phyloP scores from a whole-genome alignment of 53 echinoderm and acorn worm species.

The Glandiceps talaboti region DNA sequence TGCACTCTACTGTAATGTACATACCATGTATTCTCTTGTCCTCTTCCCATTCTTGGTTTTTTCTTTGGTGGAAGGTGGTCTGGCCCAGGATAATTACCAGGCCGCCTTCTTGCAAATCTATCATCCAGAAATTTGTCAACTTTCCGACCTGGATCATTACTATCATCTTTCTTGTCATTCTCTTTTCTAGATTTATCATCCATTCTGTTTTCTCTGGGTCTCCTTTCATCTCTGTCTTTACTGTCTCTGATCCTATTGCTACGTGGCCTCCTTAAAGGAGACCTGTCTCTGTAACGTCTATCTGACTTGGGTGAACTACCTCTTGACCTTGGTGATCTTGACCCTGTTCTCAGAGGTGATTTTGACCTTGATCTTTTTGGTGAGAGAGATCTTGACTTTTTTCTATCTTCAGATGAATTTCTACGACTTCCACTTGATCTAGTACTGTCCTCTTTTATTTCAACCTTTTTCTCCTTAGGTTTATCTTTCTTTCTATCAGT shows the following conservation, averaged over 20 bases:
- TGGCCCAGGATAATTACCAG: neutral
- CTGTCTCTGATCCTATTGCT: conserved; percentile 8
- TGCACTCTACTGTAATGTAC: neutral
- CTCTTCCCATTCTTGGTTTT: conserved; percentile 15
- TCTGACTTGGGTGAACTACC: conserved; percentile 27
- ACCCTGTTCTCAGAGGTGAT: conserved; percentile 19
- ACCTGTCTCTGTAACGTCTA: neutral
- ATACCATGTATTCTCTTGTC: neutral
- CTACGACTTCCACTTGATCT: neutral
- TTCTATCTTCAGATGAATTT: neutral
- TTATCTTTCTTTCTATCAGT: neutral
- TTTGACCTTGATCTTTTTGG: conserved; percentile 15
- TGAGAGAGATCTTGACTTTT: neutral
- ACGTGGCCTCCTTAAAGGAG: conserved; percentile 18
- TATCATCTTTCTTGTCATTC: conserved; percentile 13
- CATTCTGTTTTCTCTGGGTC: conserved; percentile 22
- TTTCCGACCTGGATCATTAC: conserved; percentile 9
- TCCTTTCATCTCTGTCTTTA: conserved; percentile 8
- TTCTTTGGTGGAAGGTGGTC: conserved; percentile 29
- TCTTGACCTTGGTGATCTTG: conserved; percentile 39
- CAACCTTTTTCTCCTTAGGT: conserved; percentile 7
- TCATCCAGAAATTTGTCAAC: conserved; percentile 1
- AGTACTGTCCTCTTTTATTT: neutral
- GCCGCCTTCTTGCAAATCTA: neutral
- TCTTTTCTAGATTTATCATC: conserved; percentile 10